Evolutionary conservation across 2,888 invertebrate genomes (phyloP).

Genomic region (Tineola bisselliella): DNA sequence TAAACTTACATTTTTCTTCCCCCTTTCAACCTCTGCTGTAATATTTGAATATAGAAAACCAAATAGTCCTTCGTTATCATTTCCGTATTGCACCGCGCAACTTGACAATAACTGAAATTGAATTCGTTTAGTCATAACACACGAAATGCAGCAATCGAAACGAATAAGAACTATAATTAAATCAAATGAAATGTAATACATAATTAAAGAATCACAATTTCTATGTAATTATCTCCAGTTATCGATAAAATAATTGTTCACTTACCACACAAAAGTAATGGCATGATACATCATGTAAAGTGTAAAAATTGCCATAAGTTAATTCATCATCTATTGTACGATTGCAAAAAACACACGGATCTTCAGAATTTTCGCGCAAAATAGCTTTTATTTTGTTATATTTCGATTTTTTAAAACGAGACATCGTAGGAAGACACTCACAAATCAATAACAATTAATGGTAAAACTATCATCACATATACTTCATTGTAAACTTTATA

Average conservation of each 20-base stretch:
- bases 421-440: not conserved
- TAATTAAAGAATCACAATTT: not conserved
- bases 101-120: conserved; percentile 73
- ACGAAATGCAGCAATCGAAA: no score
- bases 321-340: conserved; percentile 59
- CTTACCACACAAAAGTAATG: conserved; percentile 83
- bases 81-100: conserved; percentile 73
- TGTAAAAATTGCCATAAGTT: conserved; percentile 65
- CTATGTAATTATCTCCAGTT: not conserved
- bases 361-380: conserved; percentile 16
- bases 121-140: no score
- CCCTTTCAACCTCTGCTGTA: conserved; percentile 70
- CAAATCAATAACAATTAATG: no score
- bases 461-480: no score
- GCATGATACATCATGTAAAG: conserved; percentile 65
- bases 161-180: no score
- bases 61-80: conserved; percentile 74
- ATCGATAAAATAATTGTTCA: conserved; percentile 16
- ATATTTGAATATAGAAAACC: conserved; percentile 80
- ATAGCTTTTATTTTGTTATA: not conserved
- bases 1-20: conserved; percentile 70
- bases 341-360: conserved; percentile 63
- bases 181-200: no score
- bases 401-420: not conserved
- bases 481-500: no score